phyloP scores from a whole-genome alignment of 2,113 vertebrate species.

The Ageneiosus marmoratus region DNA sequence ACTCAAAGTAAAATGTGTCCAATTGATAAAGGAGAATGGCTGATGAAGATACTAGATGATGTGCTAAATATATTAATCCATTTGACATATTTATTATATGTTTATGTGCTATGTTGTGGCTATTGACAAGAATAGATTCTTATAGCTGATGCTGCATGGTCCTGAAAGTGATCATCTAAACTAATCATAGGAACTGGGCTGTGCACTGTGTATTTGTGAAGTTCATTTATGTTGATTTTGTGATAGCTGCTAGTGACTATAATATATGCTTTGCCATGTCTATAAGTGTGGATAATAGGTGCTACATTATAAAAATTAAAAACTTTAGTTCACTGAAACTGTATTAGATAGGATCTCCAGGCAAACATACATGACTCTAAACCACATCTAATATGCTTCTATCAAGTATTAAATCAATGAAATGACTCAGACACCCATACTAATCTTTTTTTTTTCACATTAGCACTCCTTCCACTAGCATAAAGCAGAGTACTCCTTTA shows the following conservation, averaged over 20 bases:
- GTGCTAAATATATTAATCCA: neutral
- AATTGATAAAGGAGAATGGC: neutral
- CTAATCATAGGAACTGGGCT: neutral
- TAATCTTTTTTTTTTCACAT: neutral
- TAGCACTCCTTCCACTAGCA: neutral
- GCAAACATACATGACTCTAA: neutral
- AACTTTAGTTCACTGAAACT: neutral
- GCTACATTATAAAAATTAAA: neutral
- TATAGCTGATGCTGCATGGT: neutral
- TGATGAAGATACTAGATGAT: neutral
- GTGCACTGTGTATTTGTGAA: neutral
- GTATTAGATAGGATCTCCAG: neutral
- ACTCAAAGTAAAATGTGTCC: constrained; percentile 10
- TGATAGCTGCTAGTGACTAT: neutral
- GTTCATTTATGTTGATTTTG: neutral
- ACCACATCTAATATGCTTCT: neutral
- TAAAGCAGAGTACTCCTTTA: neutral
- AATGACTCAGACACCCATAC: neutral
- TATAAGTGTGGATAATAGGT: neutral
- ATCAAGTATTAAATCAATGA: neutral
- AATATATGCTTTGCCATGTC: neutral
- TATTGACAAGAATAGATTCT: neutral
- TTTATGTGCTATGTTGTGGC: neutral
- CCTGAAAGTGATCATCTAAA: neutral
- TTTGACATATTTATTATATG: neutral